Evolutionary conservation across 2,113 vertebrate species (phyloP), one percentile per base, ranked within the genome.

Genomic region (Caretta caretta): DNA sequence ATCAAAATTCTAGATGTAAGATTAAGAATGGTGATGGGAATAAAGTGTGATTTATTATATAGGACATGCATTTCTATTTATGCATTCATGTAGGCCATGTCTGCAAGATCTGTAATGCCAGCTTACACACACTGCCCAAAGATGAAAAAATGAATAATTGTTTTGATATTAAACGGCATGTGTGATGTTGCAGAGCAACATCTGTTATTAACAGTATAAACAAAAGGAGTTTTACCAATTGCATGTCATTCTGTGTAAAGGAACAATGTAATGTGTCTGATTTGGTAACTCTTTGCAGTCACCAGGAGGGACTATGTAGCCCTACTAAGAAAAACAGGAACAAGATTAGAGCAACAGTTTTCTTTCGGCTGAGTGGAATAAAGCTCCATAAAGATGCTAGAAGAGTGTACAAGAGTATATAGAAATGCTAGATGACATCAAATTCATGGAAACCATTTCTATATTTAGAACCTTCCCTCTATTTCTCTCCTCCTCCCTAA

Each of bases 61-160:
- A 50, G 65, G 94, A 96, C 80, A n/a, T 56, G 10, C 49, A 87
- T 92, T 98, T 97, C 91, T 94, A 89, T 95, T 97, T 96, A 94
- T 90, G 89, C 83, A 92, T 97, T 98, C 96, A 87, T 50, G 93
- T 97, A 93, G 97, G 82, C 95, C 87, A 27, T 82, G 96, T 94
- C 97, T 97, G 93, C 90, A 92, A 97, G 97, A 96, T 97, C 97
- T 90, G 85, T 83, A 84, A 93, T 93, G 96, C 94, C 97, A 96
- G 97, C 97, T 98, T 97, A 96, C 94, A 97, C 95, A 95, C 90
- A 88, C 93, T 95, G 97, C 97, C 96, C 96, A 86, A 96, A 98
- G 95, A 97, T 86, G 97, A 98, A 97, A 96, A 98, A 96, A 97
- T 98, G 98, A 98, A 98, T 98, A 98, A 98, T 98, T 98, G 97